Evolutionary conservation across 2,113 vertebrate species (phyloP).

Genomic region (Chelonoidis abingdonii): DNA sequence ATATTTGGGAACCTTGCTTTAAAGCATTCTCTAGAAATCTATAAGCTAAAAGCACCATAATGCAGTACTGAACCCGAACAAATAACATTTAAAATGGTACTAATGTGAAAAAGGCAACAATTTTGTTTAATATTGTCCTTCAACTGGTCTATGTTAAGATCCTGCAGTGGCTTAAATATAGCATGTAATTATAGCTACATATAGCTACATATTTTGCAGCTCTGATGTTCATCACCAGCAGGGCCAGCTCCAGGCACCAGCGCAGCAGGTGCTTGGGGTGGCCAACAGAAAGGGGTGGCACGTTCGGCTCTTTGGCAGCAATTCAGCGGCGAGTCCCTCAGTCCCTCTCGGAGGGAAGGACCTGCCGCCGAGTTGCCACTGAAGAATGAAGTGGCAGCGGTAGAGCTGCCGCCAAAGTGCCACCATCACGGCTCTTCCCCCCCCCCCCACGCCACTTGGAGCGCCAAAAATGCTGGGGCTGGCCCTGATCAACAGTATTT

Average conservation of each 20-base stretch:
- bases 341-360: too few species aligned
- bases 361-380: too few species aligned
- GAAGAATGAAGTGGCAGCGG: too few species aligned
- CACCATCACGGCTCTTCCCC: too few species aligned
- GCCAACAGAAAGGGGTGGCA: too few species aligned
- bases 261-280: too few species aligned
- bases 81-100: neutral
- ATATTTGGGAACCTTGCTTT: slow-evolving; percentile 1
- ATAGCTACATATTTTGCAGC: neutral
- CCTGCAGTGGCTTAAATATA: neutral
- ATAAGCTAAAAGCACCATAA: neutral
- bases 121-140: neutral
- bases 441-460: too few species aligned
- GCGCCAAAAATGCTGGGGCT: too few species aligned
- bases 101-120: neutral
- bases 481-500: neutral
- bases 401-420: too few species aligned
- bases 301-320: too few species aligned
- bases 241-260: too few species aligned
- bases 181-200: neutral
- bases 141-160: neutral
- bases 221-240: neutral
- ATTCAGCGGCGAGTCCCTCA: too few species aligned
- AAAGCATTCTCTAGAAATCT: neutral
- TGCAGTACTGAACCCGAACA: neutral